These are phyloP conservation scores for Coenobita brevimanus DNA, from an alignment of 1,140 invertebrate species.

Conservation along the genomic window DNA sequence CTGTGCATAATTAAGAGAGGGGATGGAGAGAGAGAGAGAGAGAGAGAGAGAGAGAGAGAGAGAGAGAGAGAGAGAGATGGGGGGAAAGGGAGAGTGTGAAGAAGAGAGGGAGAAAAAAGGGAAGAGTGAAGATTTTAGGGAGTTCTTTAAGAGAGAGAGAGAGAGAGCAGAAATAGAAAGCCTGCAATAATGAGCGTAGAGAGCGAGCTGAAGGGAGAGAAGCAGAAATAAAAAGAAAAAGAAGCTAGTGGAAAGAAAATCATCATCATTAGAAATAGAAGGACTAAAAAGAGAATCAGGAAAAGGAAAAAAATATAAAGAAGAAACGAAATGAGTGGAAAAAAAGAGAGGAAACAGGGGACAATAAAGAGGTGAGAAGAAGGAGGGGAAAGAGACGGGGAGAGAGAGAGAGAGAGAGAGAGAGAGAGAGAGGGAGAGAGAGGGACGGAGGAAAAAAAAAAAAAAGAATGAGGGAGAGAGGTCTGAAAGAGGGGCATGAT, in stretches of 20 bases:
- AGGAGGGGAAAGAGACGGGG: neutral
- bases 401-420: neutral
- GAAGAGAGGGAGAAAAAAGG: neutral
- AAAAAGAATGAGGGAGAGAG: neutral
- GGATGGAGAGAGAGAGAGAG: neutral
- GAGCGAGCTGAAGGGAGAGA: neutral
- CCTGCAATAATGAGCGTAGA: neutral
- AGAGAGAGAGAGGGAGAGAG: neutral
- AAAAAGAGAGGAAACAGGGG: neutral
- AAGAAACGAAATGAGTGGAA: neutral
- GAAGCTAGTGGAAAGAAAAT: neutral
- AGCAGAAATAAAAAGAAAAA: too few species aligned
- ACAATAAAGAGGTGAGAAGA: neutral
- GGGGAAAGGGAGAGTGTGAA: neutral
- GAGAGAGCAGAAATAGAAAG: neutral
- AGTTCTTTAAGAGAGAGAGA: neutral
- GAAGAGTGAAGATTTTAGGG: neutral
- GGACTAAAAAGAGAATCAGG: neutral
- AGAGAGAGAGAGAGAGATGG: too few species aligned
- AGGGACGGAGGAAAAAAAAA: neutral
- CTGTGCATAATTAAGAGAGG: neutral
- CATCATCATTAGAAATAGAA: neutral
- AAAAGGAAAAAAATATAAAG: neutral
- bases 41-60: neutral
- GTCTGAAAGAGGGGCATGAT: constrained; percentile 26